Conservation (phyloP, 2,113 vertebrate species). For the Corythoichthys haematopterus region DNA sequence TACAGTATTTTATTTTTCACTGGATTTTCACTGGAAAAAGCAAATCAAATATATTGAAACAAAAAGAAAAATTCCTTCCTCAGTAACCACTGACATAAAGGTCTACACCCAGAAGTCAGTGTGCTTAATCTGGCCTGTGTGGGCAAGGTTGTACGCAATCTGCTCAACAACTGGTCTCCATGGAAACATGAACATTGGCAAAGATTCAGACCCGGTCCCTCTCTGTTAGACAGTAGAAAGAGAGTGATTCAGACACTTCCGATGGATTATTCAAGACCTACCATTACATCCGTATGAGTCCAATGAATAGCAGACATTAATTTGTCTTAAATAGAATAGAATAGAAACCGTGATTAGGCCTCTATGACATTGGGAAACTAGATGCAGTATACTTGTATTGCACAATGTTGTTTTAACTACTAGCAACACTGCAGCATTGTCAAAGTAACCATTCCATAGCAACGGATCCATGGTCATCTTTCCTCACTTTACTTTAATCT, state of each 20-base stretch:
- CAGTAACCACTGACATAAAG: neutral
- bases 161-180: neutral
- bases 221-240: neutral
- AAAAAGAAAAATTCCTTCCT: neutral
- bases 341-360: neutral
- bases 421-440: neutral
- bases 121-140: constrained; percentile 7
- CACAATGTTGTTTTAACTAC: neutral
- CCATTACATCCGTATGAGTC: neutral
- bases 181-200: constrained; percentile 4
- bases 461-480: constrained; percentile 24
- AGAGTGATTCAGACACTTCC: constrained; percentile 3
- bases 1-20: neutral
- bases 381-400: neutral
- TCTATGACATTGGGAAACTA: neutral
- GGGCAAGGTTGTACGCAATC: neutral
- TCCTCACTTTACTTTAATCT: constrained; percentile 42
- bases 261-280: neutral
- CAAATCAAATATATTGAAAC: neutral
- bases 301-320: neutral
- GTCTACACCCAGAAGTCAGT: neutral
- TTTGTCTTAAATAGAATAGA: neutral
- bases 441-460: neutral
- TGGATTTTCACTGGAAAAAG: neutral
- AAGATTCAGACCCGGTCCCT: neutral